phyloP scores from a whole-genome alignment of 2,113 vertebrate species.

The Dasypus novemcinctus region DNA sequence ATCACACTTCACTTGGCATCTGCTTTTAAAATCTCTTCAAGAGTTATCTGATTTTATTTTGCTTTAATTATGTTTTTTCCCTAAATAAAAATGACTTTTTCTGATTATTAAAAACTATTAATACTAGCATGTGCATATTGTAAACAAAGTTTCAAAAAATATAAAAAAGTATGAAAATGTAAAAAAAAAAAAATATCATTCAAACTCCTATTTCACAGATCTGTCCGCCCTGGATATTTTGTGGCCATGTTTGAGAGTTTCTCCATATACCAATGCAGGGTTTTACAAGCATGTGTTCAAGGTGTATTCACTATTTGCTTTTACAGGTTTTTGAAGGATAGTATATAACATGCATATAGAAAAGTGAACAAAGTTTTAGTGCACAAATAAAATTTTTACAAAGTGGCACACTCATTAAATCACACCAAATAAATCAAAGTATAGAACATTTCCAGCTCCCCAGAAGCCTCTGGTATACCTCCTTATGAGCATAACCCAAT shows the following conservation, averaged over 20 bases:
- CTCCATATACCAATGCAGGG: background rate
- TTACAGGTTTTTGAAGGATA: background rate
- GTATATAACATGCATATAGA: background rate
- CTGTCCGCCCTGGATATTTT: background rate
- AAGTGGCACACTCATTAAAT: background rate
- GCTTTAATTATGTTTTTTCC: background rate
- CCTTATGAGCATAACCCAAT: background rate
- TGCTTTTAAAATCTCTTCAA: background rate
- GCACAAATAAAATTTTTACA: background rate
- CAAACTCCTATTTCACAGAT: background rate
- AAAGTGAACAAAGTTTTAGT: background rate
- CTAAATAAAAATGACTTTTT: background rate
- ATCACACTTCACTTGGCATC: background rate
- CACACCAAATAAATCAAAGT: background rate
- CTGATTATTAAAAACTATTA: background rate
- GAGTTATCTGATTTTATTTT: constrained; percentile 1
- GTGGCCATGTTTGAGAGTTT: background rate
- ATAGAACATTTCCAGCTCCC: background rate
- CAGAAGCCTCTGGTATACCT: background rate
- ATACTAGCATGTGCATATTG: background rate
- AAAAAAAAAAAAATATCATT: background rate
- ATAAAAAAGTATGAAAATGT: background rate
- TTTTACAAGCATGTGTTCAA: background rate
- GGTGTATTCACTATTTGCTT: background rate
- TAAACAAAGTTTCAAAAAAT: constrained; percentile 13